These are phyloP conservation scores for Tetheella fluctuosa DNA, from an alignment of 2,888 invertebrate species.

Conservation along the genomic window DNA sequence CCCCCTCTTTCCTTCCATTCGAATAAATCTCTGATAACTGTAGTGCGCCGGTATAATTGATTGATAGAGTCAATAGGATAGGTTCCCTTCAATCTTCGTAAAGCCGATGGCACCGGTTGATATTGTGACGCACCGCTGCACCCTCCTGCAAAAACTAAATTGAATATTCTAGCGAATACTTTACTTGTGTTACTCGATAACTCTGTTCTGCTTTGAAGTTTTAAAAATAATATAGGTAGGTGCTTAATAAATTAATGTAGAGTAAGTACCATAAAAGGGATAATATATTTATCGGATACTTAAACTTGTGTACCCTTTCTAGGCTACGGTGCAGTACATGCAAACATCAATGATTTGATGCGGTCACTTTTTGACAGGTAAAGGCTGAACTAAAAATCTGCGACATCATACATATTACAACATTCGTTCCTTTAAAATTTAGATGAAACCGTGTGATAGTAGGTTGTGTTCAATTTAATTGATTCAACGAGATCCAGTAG, in stretches of 20 bases:
- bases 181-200: conserved; percentile 25
- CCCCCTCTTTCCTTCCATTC: background rate
- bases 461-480: background rate
- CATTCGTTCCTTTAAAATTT: background rate
- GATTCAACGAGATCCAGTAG: conserved; percentile 32
- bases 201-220: background rate
- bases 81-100: conserved; percentile 51
- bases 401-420: too few species aligned
- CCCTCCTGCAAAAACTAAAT: conserved; percentile 66
- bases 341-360: too few species aligned
- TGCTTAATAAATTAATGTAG: background rate
- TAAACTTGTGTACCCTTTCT: too few species aligned
- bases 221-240: too few species aligned
- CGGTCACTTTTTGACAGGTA: too few species aligned
- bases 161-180: conserved; percentile 48
- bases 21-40: conserved; percentile 24
- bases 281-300: too few species aligned
- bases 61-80: conserved; percentile 47
- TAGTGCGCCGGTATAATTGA: conserved; percentile 41
- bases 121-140: conserved; percentile 55
- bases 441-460: background rate
- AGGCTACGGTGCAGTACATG: too few species aligned
- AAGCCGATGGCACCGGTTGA: conserved; percentile 48
- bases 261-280: too few species aligned
- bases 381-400: too few species aligned